These are phyloP conservation scores for Leptopilina syphax DNA, from an alignment of 2,888 invertebrate genomes.

Conservation along the genomic window DNA sequence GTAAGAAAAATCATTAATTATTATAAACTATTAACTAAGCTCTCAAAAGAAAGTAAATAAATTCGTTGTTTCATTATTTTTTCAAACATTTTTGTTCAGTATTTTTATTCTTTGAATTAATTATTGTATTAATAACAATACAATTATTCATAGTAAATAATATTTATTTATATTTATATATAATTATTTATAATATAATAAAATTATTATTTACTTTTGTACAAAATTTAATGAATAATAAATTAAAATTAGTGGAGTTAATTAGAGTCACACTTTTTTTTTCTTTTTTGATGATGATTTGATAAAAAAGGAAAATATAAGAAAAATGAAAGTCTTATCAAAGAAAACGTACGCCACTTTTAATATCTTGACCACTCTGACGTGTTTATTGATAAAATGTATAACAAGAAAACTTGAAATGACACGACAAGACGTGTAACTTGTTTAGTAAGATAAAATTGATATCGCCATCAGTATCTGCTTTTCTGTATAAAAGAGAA, in stretches of 20 bases:
- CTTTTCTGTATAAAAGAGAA: background rate
- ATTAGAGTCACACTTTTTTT: too few species aligned
- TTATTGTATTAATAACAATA: too few species aligned
- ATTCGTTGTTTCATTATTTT: too few species aligned
- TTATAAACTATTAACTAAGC: slow-evolving; percentile 50
- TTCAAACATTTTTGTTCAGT: too few species aligned
- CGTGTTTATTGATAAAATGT: slow-evolving; percentile 16
- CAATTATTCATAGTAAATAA: too few species aligned
- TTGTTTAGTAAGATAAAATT: slow-evolving; percentile 26
- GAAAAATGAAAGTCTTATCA: background rate
- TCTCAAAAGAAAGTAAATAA: background rate
- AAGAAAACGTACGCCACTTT: background rate
- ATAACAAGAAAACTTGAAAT: background rate
- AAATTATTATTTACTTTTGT: too few species aligned
- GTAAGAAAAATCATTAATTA: slow-evolving; percentile 82
- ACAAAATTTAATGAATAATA: too few species aligned
- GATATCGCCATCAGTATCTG: background rate
- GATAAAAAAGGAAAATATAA: background rate
- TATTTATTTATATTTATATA: too few species aligned
- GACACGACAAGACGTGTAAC: slow-evolving; percentile 7
- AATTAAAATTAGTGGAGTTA: too few species aligned
- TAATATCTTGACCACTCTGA: slow-evolving; percentile 33
- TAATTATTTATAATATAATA: too few species aligned
- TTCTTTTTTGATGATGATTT: background rate
- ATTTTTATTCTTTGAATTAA: too few species aligned